Conservation (phyloP, 2,797 vertebrate species). For the Chiloscyllium punctatum region DNA sequence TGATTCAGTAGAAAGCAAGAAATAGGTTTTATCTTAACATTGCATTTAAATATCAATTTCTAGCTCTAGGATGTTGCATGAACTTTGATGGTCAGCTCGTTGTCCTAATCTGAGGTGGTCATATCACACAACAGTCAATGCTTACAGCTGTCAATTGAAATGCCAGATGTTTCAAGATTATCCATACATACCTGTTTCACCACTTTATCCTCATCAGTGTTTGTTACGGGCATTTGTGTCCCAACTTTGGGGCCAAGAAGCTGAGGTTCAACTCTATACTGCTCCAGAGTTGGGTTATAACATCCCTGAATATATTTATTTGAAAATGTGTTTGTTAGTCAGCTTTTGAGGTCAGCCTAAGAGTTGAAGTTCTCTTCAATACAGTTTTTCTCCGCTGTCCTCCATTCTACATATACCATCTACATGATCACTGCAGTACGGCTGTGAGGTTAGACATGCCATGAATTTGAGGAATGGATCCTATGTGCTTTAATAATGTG, state of each 20-base stretch:
- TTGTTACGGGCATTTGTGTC: no score
- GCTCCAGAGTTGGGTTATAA: no score
- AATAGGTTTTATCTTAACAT: background rate
- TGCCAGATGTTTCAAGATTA: no score
- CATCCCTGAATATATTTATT: no score
- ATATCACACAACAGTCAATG: no score
- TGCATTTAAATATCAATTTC: background rate
- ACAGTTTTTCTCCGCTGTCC: background rate
- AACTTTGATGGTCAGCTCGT: background rate
- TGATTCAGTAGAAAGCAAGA: background rate
- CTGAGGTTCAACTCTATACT: no score
- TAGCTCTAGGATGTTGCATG: background rate
- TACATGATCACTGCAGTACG: background rate
- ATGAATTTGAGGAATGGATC: background rate
- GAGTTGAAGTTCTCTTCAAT: background rate
- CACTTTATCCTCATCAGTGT: no score
- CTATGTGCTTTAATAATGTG: background rate
- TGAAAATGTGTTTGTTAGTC: no score
- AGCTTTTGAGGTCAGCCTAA: background rate
- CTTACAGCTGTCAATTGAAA: no score
- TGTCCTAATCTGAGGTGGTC: background rate
- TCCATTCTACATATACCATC: background rate
- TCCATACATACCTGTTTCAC: no score
- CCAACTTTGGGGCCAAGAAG: no score
- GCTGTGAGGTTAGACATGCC: background rate